phyloP scores from a whole-genome alignment of 2,888 invertebrate species.

The Drosophila neonasuta region DNA sequence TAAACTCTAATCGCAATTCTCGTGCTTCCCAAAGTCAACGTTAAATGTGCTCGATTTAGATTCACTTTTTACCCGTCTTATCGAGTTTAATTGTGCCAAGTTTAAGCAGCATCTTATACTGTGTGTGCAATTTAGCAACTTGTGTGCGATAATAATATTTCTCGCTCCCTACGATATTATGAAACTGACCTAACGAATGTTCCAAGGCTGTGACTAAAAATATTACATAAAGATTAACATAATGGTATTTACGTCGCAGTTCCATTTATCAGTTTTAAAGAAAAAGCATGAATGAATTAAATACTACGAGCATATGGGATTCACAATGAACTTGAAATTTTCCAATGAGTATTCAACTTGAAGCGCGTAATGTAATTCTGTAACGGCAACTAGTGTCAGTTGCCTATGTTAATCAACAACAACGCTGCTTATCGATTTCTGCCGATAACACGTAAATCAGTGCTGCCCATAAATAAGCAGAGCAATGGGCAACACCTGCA shows the following conservation, averaged over 20 bases:
- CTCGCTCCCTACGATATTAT: constrained; percentile 27
- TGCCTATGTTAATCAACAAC: not conserved
- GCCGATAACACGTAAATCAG: constrained; percentile 23
- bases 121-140: constrained; percentile 31
- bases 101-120: constrained; percentile 41
- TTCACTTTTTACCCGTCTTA: constrained; percentile 51
- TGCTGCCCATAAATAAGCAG: constrained; percentile 32
- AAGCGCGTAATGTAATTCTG: constrained; percentile 20
- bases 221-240: constrained; percentile 25
- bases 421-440: constrained; percentile 27
- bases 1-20: constrained; percentile 24
- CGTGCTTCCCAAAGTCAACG: constrained; percentile 23
- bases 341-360: constrained; percentile 4
- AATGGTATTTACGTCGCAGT: constrained; percentile 42
- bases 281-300: constrained; percentile 29
- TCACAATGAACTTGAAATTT: constrained; percentile 25
- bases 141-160: constrained; percentile 53
- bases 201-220: constrained; percentile 41
- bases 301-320: constrained; percentile 9
- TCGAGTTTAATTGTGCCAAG: constrained; percentile 59
- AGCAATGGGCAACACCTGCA: constrained; percentile 2
- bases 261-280: constrained; percentile 35
- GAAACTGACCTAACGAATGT: constrained; percentile 46
- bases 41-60: constrained; percentile 33
- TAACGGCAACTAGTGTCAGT: constrained; percentile 47